Conservation (phyloP, 2,888 invertebrate genomes). For the Cepaea hortensis region DNA sequence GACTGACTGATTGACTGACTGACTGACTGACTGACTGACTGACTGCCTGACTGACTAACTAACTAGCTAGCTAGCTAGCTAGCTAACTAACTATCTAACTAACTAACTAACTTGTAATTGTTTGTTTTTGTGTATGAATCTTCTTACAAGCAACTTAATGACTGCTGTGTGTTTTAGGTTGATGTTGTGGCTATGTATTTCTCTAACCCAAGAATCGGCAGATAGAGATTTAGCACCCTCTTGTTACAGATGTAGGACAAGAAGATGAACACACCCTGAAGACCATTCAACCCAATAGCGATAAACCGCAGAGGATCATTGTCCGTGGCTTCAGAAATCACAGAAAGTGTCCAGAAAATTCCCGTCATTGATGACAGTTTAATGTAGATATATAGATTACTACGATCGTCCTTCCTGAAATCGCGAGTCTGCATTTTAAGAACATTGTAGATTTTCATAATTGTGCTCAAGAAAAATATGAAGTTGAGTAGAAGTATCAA, state of each 20-base stretch:
- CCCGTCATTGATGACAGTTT: constrained; percentile 39
- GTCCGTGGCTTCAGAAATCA: constrained; percentile 13
- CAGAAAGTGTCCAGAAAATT: constrained; percentile 16
- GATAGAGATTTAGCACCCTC: neutral
- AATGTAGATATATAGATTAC: constrained; percentile 33
- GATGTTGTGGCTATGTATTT: neutral
- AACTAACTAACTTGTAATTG: too few species aligned
- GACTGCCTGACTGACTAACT: too few species aligned
- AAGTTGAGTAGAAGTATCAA: neutral
- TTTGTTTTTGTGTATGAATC: too few species aligned
- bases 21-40: too few species aligned
- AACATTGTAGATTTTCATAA: constrained; percentile 29
- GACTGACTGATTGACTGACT: too few species aligned
- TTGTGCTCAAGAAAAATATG: constrained; percentile 10
- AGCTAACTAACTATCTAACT: too few species aligned
- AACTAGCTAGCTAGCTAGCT: too few species aligned
- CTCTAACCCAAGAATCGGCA: neutral
- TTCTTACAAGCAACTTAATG: too few species aligned
- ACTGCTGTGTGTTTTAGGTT: neutral
- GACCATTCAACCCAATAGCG: constrained; percentile 3
- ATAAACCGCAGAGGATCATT: constrained; percentile 17
- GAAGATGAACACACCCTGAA: constrained; percentile 10
- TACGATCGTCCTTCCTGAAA: constrained; percentile 21
- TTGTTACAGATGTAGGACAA: constrained; percentile 19
- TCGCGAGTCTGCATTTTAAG: constrained; percentile 1